Evolutionary conservation across 2,113 vertebrate species (phyloP), one percentile per base, ranked within the genome.

Genomic region (Balaeniceps rex): DNA sequence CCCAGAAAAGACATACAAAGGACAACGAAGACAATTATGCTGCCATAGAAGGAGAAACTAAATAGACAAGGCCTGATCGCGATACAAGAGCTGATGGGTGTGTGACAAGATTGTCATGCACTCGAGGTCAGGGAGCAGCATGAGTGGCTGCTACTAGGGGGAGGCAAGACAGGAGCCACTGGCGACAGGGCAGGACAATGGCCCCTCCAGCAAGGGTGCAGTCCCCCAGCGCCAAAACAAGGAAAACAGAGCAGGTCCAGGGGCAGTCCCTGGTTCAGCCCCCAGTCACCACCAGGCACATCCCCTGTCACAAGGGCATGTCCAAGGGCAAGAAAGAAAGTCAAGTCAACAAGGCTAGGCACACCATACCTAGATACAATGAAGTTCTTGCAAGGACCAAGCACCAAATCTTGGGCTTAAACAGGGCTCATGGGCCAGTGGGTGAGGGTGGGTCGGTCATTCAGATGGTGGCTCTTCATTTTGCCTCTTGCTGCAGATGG

Each of bases 231-330:
- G 0, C 13, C 6, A 7, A 80, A 95, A 60, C 25, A 42, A 72
- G 63, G 13, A 23, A 57, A 79, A 34, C 0, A 1, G 57, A 80
- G 23, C 13, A 74, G 13, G n/a, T 47, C 24, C 36, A 42, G 12
- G 12, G 17, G 12, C 21, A 65, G 8, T n/a, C n/a, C n/a, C n/a
- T n/a, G n/a, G n/a, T 79, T 83, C 74, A 76, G 25, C 2, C 13
- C 13, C 22, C 2, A 1, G 29, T 12, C 7, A 2, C 29, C 33
- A 78, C 23, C 7, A 60, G 47, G 7, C 17, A 61, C 0, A 0
- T 46, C 13, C 19, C 7, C 19, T n/a, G 15, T 66, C 21, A 55
- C 11, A 58, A 78, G 28, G n/a, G 6, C 18, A 57, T 19, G 36
- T 46, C 83, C 76, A 70, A 80, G 7, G 4, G 8, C 40, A 80